Evolutionary conservation across 2,113 vertebrate genomes (phyloP).

Genomic region (Uria aalge): DNA sequence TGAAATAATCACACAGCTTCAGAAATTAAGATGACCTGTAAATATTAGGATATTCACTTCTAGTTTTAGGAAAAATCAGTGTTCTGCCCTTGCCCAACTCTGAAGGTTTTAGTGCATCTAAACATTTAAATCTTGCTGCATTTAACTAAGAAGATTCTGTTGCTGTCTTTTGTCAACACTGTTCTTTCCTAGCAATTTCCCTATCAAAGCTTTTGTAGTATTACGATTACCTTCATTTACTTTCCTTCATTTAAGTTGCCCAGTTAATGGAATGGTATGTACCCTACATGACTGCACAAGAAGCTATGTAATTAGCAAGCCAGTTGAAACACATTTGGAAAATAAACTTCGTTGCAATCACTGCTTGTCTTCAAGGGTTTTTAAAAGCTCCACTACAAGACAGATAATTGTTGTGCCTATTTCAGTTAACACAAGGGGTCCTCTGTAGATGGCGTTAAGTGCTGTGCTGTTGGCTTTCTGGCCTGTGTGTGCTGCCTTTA

Average conservation of each 20-base stretch:
- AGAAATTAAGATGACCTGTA: not conserved
- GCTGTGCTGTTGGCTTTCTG: not conserved
- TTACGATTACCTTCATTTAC: not conserved
- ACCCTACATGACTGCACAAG: not conserved
- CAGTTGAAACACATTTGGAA: conserved; percentile 7
- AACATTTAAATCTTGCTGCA: not conserved
- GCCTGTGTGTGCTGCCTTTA: not conserved
- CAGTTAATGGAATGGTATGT: not conserved
- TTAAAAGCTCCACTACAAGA: not conserved
- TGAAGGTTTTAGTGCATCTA: not conserved
- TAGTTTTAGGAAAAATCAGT: not conserved
- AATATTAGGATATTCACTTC: not conserved
- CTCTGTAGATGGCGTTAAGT: not conserved
- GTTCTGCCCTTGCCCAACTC: not conserved
- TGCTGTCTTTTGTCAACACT: not conserved
- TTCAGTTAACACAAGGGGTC: not conserved
- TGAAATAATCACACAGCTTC: not conserved
- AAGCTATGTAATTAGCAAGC: not conserved
- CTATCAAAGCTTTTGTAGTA: not conserved
- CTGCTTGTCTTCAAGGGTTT: not conserved
- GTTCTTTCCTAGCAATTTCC: conserved; percentile 16
- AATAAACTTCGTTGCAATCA: not conserved
- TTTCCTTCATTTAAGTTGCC: conserved; percentile 28
- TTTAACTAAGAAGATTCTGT: not conserved
- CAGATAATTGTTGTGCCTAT: not conserved